Base-by-base conservation (phyloP, 2,113 vertebrate species). In the Sylvietta virens region DNA sequence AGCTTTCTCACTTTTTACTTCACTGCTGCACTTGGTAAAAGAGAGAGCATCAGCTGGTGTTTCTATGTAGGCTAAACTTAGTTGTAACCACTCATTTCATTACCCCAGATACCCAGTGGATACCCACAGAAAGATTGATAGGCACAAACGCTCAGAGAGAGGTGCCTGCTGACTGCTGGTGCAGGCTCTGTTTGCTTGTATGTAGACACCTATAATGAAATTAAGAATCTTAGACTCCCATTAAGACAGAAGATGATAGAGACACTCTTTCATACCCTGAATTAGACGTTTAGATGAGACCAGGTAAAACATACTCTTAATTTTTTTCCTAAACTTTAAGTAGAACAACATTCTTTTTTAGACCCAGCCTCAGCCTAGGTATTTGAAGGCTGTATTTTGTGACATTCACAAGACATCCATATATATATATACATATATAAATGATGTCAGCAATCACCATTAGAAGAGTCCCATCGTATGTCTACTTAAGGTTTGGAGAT, bases 361-460 rank as follows among this genome's bases (percentile, higher is more conserved):
- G 13, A 40, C 4, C 5, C 39, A 7, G 2, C 2, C 15, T 80
- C 15, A 19, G 7, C 5, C 48, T 37, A 58, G 15, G 4, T 54
- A 58, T 54, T 51, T 27, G 50, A 69, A 78, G 24, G 18, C 10
- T 39, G 6, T 42, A 64, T 45, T 78, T 73, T 69, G 15, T 47
- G 19, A 10, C 18, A 51, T 70, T 57, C 0, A 0, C 44, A 60
- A 67, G 10, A 45, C 8, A 42, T 39, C 6, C 24, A 11, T n/a
- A 35, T 45, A 5, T 37, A 17, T 8, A 60, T 13, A 22, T 57
- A 21, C 39, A 27, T 30, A 15, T 12, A 62, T 7, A n/a, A 40
- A 64, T 53, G 0, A 37, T 42, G 24, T 16, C 26, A 70, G 7
- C 0, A 1, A 47, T 35, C 37, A 71, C 15, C 8, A 56, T 18